phyloP scores from a whole-genome alignment of 2,113 vertebrate genomes.

The Seriola quinqueradiata region DNA sequence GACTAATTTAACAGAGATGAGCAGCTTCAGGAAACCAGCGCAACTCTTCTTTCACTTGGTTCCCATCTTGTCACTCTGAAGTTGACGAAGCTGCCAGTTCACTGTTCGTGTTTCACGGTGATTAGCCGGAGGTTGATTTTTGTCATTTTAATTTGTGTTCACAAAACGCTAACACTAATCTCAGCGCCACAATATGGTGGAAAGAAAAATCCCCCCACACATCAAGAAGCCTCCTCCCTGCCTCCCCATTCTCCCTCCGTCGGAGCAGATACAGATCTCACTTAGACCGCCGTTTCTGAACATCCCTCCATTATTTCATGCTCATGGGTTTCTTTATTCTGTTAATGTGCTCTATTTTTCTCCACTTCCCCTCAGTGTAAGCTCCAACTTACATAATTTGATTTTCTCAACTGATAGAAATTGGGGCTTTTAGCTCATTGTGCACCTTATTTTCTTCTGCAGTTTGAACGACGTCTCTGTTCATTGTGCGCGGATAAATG shows the following conservation, averaged over 20 bases:
- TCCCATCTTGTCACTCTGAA: conserved; percentile 30
- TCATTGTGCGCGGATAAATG: conserved; percentile 13
- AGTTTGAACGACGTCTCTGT: conserved; percentile 19
- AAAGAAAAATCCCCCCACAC: conserved; percentile 30
- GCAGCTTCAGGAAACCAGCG: neutral
- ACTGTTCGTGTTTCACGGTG: conserved; percentile 23
- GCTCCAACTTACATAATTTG: conserved; percentile 47
- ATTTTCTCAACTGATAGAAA: conserved; percentile 50
- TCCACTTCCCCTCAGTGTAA: neutral
- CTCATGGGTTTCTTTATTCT: conserved; percentile 50
- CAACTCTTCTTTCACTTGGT: conserved; percentile 9
- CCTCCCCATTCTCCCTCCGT: conserved; percentile 25
- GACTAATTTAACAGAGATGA: neutral
- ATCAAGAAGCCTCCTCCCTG: conserved; percentile 43
- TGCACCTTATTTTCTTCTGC: conserved; percentile 3
- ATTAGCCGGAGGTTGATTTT: conserved; percentile 1
- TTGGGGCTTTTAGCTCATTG: conserved; percentile 11
- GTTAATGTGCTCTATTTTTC: conserved; percentile 45
- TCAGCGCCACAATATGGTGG: conserved; percentile 23
- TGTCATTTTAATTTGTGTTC: conserved; percentile 16
- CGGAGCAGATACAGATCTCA: conserved; percentile 63
- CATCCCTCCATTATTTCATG: conserved; percentile 57
- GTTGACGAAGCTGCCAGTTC: conserved; percentile 29
- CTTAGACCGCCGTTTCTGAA: conserved; percentile 55
- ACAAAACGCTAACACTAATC: conserved; percentile 49